A percentile compares a stretch with the other conserved stretches of the same genome.
These are phyloP conservation scores for Achroia grisella DNA, from an alignment of 1,140 invertebrate genomes.

Conservation along the genomic window DNA sequence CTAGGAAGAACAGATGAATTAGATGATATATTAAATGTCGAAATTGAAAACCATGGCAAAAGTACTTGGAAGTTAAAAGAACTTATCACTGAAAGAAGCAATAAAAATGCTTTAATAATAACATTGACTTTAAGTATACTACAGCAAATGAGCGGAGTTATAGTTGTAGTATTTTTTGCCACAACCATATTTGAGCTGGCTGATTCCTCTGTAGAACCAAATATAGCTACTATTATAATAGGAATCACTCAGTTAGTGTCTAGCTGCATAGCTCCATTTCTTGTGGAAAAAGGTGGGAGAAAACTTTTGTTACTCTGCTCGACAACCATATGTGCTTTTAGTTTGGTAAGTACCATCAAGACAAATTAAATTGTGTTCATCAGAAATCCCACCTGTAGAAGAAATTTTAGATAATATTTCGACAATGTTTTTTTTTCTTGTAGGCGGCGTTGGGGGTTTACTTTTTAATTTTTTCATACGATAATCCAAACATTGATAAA, in stretches of 20 bases:
- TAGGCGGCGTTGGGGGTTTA: conserved; percentile 25
- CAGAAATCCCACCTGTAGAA: no score
- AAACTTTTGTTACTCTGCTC: conserved; percentile 36
- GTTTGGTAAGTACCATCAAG: conserved; percentile 42
- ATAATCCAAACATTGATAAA: conserved; percentile 1
- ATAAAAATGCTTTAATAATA: conserved; percentile 38
- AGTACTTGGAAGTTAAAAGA: conserved; percentile 24
- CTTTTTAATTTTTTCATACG: conserved; percentile 17
- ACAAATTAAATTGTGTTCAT: no score
- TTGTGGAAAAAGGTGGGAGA: conserved; percentile 43
- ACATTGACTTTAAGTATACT: conserved; percentile 31
- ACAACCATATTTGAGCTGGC: conserved; percentile 43
- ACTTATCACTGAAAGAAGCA: conserved; percentile 40
- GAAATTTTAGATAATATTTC: no score
- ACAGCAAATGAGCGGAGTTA: conserved; percentile 40
- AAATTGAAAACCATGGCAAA: not conserved
- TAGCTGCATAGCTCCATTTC: conserved; percentile 31
- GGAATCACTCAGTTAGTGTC: conserved; percentile 35
- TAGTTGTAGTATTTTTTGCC: conserved; percentile 40
- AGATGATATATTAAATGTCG: not conserved
- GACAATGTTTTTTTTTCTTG: conserved; percentile 10
- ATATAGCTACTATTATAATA: conserved; percentile 42
- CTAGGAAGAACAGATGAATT: not conserved
- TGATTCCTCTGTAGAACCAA: conserved; percentile 29
- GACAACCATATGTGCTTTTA: conserved; percentile 28